Base-by-base conservation (phyloP, 2,113 vertebrate genomes). In the Cnemophilus loriae region DNA sequence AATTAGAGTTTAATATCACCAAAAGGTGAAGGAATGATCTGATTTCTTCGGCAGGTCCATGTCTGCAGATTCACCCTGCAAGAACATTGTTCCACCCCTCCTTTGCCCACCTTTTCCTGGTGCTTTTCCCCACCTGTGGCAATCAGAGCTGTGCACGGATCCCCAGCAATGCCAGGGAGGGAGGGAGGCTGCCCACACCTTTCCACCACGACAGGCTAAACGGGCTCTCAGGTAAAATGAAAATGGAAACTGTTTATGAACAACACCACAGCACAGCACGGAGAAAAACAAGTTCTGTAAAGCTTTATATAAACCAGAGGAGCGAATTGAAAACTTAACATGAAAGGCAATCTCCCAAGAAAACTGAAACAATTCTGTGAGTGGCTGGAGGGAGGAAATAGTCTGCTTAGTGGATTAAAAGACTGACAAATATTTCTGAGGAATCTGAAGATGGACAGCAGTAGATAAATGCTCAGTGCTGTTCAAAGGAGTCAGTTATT, bases 11-110 rank as follows among this genome's bases (percentile, higher is more conserved):
- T 23, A 46, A 2, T 14, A 37, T 14, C n/a, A 73, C 20, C 33
- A 75, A 39, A 57, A 18, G 7, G 5, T 47, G 55, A 82, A 53
- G 23, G 84, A 84, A 81, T 8, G 0, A 49, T 30, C 7, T 13
- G 22, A 65, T 84, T 83, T 76, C 53, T 85, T 53, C 0, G 0
- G n/a, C 32, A 20, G 5, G 20, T 14, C 15, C 27, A 7, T 2
- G 15, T 17, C 16, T 71, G 52, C 33, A 55, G 53, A 24, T 30
- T 60, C 13, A 41, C 18, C 24, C 17, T 39, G 28, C 26, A 52
- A n/a, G 10, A 33, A 44, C 10, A n/a, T 24, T 0, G 0, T 68
- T 41, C 23, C 33, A 16, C 4, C 16, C 11, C 46, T 50, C 73
- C 17, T 22, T 27, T 41, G 21, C 30, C 42, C 35, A 2, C 14